phyloP scores from a whole-genome alignment of 2,797 vertebrate species.

The Dicrostonyx torquatus region DNA sequence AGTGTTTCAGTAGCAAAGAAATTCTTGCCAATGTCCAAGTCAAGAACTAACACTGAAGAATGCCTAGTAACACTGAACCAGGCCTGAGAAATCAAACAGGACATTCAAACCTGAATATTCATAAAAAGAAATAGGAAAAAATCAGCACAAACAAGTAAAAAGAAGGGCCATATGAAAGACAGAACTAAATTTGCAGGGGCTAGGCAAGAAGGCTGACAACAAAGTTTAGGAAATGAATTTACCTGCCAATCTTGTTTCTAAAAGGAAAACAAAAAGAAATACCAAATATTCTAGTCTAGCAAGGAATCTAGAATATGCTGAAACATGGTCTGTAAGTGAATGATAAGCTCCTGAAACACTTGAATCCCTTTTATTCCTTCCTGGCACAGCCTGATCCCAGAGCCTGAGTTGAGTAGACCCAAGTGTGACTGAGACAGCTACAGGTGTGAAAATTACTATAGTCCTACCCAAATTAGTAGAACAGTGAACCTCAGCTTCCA shows the following conservation, averaged over 20 bases:
- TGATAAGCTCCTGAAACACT: neutral
- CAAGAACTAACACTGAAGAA: conserved; percentile 4
- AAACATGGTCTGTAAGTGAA: neutral
- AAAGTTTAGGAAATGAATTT: neutral
- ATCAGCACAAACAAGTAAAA: neutral
- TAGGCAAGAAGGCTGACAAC: neutral
- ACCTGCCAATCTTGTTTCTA: conserved; percentile 8
- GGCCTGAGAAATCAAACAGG: neutral
- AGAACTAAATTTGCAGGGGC: neutral
- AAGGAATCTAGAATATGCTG: neutral
- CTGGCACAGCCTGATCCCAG: neutral
- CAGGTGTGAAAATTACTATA: neutral
- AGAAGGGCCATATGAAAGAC: neutral
- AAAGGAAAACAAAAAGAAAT: conserved; percentile 20
- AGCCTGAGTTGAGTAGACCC: neutral
- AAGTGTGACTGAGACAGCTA: neutral
- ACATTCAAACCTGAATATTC: neutral
- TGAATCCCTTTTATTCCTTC: neutral
- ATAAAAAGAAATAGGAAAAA: neutral
- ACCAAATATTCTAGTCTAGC: neutral
- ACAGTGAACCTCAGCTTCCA: neutral
- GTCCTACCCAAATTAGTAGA: neutral
- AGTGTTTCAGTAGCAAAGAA: neutral
- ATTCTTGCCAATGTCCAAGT: neutral
- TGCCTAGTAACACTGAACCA: neutral